Evolutionary conservation across 2,888 invertebrate species (phyloP).

Genomic region (Drosophila longiperda): DNA sequence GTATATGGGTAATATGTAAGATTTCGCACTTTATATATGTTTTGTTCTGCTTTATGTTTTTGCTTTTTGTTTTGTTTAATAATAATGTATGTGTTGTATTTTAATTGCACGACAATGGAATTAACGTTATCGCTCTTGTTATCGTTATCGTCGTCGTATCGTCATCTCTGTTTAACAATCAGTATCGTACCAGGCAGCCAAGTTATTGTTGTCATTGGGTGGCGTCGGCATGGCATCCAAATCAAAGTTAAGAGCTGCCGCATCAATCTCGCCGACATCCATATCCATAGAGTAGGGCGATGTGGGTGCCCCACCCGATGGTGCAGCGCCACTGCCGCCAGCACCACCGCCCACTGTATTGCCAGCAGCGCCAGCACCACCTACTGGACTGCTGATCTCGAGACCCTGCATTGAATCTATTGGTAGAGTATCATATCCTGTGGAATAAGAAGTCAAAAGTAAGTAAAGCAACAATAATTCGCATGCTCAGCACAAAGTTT

Average conservation of each 20-base stretch:
- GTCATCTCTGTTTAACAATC: constrained; percentile 89
- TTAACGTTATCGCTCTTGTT: constrained; percentile 7
- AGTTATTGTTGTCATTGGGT: constrained; percentile 95
- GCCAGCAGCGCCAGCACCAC: constrained; percentile 68
- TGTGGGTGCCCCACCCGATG: constrained; percentile 84
- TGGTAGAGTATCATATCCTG: constrained; percentile 99
- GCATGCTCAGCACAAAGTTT: background rate
- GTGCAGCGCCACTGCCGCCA: constrained; percentile 66
- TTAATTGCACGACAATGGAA: constrained; percentile 49
- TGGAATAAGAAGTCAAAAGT: constrained; percentile 47
- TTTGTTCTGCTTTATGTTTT: constrained; percentile 29
- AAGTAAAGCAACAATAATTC: background rate
- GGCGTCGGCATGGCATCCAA: constrained; percentile 91
- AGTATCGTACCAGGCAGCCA: constrained; percentile 99
- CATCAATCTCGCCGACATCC: constrained; percentile 92
- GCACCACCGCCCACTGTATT: constrained; percentile 71
- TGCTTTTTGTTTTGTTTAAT: constrained; percentile 39
- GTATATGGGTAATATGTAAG: constrained; percentile 72
- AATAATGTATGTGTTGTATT: constrained; percentile 53
- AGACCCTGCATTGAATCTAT: constrained; percentile 98
- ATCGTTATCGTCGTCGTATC: constrained; percentile 17
- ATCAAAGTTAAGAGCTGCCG: constrained; percentile 91
- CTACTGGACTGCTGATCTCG: constrained; percentile 90
- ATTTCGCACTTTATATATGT: constrained; percentile 42
- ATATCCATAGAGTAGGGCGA: constrained; percentile 93